Conservation (phyloP, 2,797 vertebrate species). For the Toxotes lorentzi region DNA sequence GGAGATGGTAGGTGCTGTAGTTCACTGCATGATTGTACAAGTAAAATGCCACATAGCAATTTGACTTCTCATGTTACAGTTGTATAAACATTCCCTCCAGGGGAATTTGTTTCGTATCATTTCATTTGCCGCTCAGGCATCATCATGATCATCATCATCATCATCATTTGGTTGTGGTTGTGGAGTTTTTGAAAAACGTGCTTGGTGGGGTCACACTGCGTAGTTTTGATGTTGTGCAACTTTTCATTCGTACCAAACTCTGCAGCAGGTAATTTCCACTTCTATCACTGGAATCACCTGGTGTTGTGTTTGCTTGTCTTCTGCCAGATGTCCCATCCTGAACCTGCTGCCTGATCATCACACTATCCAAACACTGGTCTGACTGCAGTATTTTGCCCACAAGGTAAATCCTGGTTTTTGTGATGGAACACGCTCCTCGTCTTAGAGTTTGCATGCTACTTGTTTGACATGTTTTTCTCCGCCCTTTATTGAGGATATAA, state of each 20-base stretch:
- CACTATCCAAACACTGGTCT: not conserved
- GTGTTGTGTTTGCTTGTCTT: not conserved
- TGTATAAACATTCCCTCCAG: conserved; percentile 44
- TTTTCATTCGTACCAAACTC: not conserved
- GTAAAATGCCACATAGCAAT: conserved; percentile 39
- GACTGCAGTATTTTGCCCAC: not conserved
- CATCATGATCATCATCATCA: conserved; percentile 2
- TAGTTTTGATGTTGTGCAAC: not conserved
- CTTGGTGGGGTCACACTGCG: not conserved
- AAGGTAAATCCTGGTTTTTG: conserved; percentile 1
- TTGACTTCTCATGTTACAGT: conserved; percentile 23
- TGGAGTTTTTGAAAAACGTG: not conserved
- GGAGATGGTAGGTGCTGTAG: not conserved
- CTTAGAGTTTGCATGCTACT: not conserved
- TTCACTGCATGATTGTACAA: conserved; percentile 54
- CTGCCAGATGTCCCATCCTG: not conserved
- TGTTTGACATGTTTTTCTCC: not conserved
- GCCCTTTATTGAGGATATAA: not conserved
- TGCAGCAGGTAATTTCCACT: conserved; percentile 10
- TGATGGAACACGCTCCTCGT: not conserved
- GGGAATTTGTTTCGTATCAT: conserved; percentile 8
- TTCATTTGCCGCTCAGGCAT: not conserved
- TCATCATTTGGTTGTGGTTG: not conserved
- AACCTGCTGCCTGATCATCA: not conserved
- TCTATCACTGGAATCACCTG: conserved; percentile 1